Conservation (phyloP, 2,797 vertebrate genomes). For the Craterocephalus amniculus region DNA sequence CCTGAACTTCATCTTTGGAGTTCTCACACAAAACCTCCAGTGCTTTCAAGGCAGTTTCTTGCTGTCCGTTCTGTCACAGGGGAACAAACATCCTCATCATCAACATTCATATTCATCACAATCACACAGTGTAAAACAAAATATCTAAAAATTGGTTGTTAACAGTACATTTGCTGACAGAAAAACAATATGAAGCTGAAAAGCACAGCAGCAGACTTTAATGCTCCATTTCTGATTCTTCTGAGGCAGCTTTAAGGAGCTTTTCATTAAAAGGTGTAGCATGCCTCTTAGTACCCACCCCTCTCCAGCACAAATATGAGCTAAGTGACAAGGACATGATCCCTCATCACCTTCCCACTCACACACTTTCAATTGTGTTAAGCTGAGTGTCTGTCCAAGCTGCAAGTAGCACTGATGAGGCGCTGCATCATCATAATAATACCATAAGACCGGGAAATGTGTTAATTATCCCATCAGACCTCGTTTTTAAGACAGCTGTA, state of each 20-base stretch:
- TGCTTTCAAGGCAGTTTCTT: slow-evolving; percentile 85
- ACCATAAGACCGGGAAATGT: slow-evolving; percentile 4
- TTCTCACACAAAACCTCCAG: slow-evolving; percentile 87
- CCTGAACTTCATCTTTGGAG: slow-evolving; percentile 81
- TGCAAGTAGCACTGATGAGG: slow-evolving; percentile 16
- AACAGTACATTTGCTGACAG: slow-evolving; percentile 9
- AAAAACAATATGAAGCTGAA: neutral
- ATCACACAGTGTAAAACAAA: slow-evolving; percentile 9
- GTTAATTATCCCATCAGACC: slow-evolving; percentile 10
- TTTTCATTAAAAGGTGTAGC: slow-evolving; percentile 14
- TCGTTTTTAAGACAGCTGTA: neutral
- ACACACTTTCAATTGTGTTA: slow-evolving; percentile 10
- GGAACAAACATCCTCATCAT: slow-evolving; percentile 41
- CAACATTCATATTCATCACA: slow-evolving; percentile 13
- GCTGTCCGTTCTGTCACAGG: slow-evolving; percentile 82
- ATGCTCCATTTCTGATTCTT: neutral
- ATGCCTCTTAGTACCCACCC: neutral
- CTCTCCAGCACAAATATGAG: slow-evolving; percentile 16
- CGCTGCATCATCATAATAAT: slow-evolving; percentile 7
- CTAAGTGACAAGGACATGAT: slow-evolving; percentile 24
- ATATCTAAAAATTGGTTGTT: neutral
- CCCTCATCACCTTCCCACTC: slow-evolving; percentile 15
- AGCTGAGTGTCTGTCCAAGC: slow-evolving; percentile 18
- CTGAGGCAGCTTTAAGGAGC: neutral
- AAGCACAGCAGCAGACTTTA: neutral